Conservation (phyloP, 2,113 vertebrate genomes). For the Apaloderma vittatum region DNA sequence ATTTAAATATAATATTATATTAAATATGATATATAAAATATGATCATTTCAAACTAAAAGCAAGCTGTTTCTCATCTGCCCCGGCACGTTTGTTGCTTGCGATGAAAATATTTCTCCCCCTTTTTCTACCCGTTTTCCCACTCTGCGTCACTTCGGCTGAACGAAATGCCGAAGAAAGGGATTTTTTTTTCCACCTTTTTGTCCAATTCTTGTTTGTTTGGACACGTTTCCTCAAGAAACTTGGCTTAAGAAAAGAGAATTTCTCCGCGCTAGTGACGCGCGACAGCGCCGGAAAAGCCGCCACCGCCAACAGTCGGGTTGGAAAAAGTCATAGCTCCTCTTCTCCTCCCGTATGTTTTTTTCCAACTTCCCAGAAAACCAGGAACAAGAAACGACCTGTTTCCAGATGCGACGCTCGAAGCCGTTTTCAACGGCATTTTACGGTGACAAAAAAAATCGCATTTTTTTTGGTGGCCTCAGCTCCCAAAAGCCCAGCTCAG, state of each 20-base stretch:
- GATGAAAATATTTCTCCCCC: background rate
- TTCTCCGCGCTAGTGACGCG: background rate
- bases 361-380: background rate
- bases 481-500: background rate
- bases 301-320: fast-evolving
- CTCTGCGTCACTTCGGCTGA: background rate
- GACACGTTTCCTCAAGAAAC: background rate
- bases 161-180: background rate
- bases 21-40: background rate
- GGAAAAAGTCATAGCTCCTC: background rate
- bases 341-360: background rate
- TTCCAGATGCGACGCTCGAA: background rate
- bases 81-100: background rate
- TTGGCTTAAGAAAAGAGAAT: background rate
- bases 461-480: background rate
- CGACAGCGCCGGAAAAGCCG: fast-evolving
- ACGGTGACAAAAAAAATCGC: background rate
- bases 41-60: too few species aligned
- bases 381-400: background rate
- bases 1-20: background rate
- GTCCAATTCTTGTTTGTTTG: background rate
- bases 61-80: background rate
- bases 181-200: background rate
- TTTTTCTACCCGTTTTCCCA: background rate
- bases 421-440: background rate